phyloP scores from a whole-genome alignment of 1,140 invertebrate genomes.

The Tetramorium simillimum region DNA sequence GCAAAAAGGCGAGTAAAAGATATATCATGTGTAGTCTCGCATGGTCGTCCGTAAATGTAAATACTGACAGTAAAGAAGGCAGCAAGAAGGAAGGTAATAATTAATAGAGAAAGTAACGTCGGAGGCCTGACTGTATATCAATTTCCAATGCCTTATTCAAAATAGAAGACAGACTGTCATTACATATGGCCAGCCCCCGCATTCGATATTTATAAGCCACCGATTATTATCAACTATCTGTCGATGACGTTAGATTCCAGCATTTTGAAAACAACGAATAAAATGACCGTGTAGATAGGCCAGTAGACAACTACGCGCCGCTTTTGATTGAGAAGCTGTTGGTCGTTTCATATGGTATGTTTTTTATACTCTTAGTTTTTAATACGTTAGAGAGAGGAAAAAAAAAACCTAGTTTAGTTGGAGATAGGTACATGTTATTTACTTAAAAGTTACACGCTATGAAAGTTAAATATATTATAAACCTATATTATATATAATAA shows the following conservation, averaged over 20 bases:
- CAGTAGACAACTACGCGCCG: background rate
- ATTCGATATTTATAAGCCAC: constrained; percentile 13
- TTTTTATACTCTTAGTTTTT: constrained; percentile 35
- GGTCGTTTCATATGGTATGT: constrained; percentile 11
- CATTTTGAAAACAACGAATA: constrained; percentile 44
- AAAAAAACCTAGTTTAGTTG: constrained; percentile 36
- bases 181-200: constrained; percentile 38
- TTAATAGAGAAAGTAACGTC: constrained; percentile 16
- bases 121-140: background rate
- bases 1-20: background rate
- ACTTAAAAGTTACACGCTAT: constrained; percentile 10
- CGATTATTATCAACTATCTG: background rate
- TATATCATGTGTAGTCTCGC: background rate
- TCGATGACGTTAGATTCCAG: background rate
- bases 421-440: constrained; percentile 6
- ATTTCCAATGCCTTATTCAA: constrained; percentile 20
- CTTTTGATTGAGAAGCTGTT: constrained; percentile 11
- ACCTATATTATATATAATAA: constrained; percentile 37
- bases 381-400: constrained; percentile 24
- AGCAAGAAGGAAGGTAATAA: constrained; percentile 12
- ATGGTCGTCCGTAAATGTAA: background rate
- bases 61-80: background rate
- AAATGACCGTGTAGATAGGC: background rate
- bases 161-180: constrained; percentile 16
- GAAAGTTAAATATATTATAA: background rate